These are phyloP conservation scores for Drosophila peninsularis DNA, from an alignment of 2,888 invertebrate species.

Conservation along the genomic window DNA sequence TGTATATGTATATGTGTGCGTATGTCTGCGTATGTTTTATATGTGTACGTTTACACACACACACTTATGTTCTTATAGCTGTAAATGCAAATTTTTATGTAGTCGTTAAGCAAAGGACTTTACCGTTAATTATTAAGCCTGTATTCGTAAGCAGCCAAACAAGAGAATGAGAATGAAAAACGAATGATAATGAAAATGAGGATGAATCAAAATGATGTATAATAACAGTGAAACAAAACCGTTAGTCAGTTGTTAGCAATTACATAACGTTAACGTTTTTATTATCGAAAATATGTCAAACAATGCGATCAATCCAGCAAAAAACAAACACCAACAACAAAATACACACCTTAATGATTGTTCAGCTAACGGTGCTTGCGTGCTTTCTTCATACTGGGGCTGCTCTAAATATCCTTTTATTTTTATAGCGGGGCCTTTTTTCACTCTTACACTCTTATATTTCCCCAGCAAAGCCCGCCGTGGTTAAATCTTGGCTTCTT, in stretches of 20 bases:
- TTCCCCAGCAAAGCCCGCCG: neutral
- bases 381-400: conserved; percentile 2
- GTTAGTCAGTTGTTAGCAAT: conserved; percentile 59
- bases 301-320: conserved; percentile 24
- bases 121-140: conserved; percentile 51
- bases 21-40: conserved; percentile 3
- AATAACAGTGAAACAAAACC: conserved; percentile 29
- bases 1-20: neutral
- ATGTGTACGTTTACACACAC: conserved; percentile 27
- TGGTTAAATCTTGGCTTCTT: neutral
- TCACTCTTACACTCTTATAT: neutral
- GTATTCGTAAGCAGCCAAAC: conserved; percentile 31
- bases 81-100: conserved; percentile 68
- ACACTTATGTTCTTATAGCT: conserved; percentile 58
- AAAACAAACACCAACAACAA: conserved; percentile 21
- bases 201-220: conserved; percentile 12
- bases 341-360: conserved; percentile 50
- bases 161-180: neutral
- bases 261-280: conserved; percentile 20
- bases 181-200: neutral
- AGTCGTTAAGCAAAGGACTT: conserved; percentile 60
- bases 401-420: neutral
- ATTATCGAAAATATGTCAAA: conserved; percentile 20
- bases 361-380: conserved; percentile 15
- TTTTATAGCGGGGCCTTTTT: neutral